Evolutionary conservation across 2,797 vertebrate genomes (phyloP), one percentile per base, ranked within the genome.

Genomic region (Myripristis jacobus): DNA sequence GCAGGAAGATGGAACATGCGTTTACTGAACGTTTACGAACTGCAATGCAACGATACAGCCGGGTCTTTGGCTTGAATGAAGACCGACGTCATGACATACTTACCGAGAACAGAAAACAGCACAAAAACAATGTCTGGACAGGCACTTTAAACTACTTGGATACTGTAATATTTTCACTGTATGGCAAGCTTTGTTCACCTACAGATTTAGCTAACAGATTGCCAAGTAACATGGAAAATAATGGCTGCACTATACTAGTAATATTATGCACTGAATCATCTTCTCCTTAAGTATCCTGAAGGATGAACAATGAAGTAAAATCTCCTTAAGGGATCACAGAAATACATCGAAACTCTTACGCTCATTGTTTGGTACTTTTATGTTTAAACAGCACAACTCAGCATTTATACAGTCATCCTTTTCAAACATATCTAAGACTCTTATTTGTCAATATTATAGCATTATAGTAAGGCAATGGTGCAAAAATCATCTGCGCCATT

Each of bases 91-190:
- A 67, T 12, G 24, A 29, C 9, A 22, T n/a, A n/a, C n/a, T n/a
- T n/a, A n/a, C n/a, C n/a, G n/a, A n/a, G n/a, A n/a, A n/a, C 19
- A 46, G 0, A 46, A 67, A 50, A 80, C 27, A 21, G 24, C 43
- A 59, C 38, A 61, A 80, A 76, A 70, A 66, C 34, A 73, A 79
- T n/a, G 81, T 86, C 79, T 81, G 68, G 47, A 89, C 86, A 92
- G 91, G 91, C 91, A 93, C 90, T 92, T 92, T 67, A 80, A 87
- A 84, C 90, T 89, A 88, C 70, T 78, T 72, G 52, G 71, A 73
- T 77, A 81, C 64, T 66, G 3, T 48, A 68, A 73, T 78, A 69
- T 77, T 78, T 75, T 50, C 66, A 66, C 73, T 72, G 4, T 8
- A 46, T 8, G 15, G 65, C 53, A 38, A 46, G 31, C 11, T 46